Percentiles rank a stretch among this genome's conserved stretches.
Evolutionary conservation across 2,113 vertebrate genomes (phyloP).

Genomic region (Oncorhynchus masou): DNA sequence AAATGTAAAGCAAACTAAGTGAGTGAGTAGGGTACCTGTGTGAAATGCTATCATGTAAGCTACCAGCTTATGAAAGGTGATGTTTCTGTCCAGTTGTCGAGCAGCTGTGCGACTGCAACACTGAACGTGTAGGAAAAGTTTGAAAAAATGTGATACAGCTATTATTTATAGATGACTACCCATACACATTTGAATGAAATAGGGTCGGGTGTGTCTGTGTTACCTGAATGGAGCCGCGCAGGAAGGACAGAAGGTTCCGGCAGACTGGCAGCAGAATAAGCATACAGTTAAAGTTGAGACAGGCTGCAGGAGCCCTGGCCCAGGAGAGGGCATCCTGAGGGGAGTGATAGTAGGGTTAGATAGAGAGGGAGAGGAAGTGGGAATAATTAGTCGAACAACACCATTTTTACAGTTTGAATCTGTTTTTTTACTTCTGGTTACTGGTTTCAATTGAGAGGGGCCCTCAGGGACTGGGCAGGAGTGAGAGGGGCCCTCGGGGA

Average conservation of each 20-base stretch:
- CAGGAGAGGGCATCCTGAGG: conserved; percentile 86
- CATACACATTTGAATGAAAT: too few species aligned
- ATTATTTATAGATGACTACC: too few species aligned
- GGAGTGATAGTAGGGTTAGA: not conserved
- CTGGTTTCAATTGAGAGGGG: not conserved
- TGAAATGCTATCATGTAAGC: conserved; percentile 98
- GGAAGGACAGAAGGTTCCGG: conserved; percentile 91
- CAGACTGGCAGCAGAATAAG: conserved; percentile 94
- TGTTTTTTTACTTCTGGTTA: too few species aligned
- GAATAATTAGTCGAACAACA: too few species aligned
- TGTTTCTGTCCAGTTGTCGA: conserved; percentile 89
- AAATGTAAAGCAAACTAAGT: not conserved
- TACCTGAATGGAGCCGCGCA: conserved; percentile 93
- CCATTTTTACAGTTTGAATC: too few species aligned
- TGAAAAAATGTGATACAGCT: not conserved
- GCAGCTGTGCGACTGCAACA: conserved; percentile 88
- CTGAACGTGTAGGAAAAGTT: conserved; percentile 68
- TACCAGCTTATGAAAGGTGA: conserved; percentile 97
- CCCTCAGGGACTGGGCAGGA: not conserved
- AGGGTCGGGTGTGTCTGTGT: conserved; percentile 24
- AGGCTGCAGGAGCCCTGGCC: conserved; percentile 93
- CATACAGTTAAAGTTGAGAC: conserved; percentile 96
- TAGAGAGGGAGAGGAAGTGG: not conserved
- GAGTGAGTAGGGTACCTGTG: conserved; percentile 72
- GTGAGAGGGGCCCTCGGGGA: not conserved